A percentile compares a stretch with the other conserved stretches of the same genome.
phyloP scores from a whole-genome alignment of 2,888 invertebrate genomes.

The Yponomeuta plumbellus region DNA sequence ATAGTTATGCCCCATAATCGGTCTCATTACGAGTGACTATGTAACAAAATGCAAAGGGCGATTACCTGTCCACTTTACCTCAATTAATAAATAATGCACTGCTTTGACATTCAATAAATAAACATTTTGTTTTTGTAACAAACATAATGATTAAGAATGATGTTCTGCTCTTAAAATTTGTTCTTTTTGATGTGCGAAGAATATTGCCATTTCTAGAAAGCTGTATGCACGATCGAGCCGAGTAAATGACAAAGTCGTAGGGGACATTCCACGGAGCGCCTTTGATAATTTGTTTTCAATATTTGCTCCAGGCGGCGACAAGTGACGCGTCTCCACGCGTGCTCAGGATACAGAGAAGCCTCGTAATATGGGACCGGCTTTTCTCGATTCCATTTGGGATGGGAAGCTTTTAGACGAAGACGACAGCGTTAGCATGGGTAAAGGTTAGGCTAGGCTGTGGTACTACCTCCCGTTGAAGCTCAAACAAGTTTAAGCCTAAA shows the following conservation, averaged over 20 bases:
- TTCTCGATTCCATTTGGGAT: background rate
- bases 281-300: slow-evolving; percentile 3
- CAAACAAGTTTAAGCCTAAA: too few species aligned
- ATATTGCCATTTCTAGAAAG: background rate
- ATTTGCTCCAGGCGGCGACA: background rate
- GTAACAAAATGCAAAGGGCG: too few species aligned
- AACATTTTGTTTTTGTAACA: too few species aligned
- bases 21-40: too few species aligned
- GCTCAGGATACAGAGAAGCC: background rate
- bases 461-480: too few species aligned
- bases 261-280: background rate
- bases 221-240: background rate
- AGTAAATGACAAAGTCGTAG: background rate
- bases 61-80: too few species aligned
- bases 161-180: background rate
- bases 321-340: background rate
- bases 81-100: too few species aligned
- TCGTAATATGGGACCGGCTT: background rate
- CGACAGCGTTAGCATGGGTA: too few species aligned
- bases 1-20: too few species aligned
- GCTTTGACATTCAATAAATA: too few species aligned
- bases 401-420: background rate
- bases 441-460: too few species aligned
- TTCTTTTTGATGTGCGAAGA: background rate
- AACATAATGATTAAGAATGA: background rate